phyloP scores from a whole-genome alignment of 2,888 invertebrate genomes.

The Ptilodon capucinus region DNA sequence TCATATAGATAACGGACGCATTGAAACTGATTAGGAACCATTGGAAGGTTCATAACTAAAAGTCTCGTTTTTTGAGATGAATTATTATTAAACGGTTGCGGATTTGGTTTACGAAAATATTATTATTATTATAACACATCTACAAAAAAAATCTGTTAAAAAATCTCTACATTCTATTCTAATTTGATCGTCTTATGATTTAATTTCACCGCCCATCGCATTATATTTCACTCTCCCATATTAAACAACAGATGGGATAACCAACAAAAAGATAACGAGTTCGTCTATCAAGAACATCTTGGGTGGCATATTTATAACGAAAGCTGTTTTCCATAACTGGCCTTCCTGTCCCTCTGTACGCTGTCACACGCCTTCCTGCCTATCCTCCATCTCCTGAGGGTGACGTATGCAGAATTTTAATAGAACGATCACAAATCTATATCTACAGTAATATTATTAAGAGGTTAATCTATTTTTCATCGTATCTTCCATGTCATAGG shows the following conservation, averaged over 20 bases:
- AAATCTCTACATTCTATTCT: not conserved
- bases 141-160: not conserved
- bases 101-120: no score
- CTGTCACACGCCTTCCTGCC: slow-evolving; percentile 21
- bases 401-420: slow-evolving; percentile 73
- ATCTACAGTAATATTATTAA: slow-evolving; percentile 39
- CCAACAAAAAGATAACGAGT: slow-evolving; percentile 31
- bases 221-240: slow-evolving; percentile 13
- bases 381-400: slow-evolving; percentile 31
- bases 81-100: no score
- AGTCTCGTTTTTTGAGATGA: no score
- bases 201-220: slow-evolving; percentile 25
- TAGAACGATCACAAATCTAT: slow-evolving; percentile 44
- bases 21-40: no score
- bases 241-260: slow-evolving; percentile 19
- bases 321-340: slow-evolving; percentile 66
- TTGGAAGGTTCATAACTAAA: no score
- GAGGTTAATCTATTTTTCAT: not conserved
- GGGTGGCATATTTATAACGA: slow-evolving; percentile 63
- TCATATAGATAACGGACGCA: no score
- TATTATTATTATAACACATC: no score
- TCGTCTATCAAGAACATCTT: slow-evolving; percentile 43
- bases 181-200: slow-evolving; percentile 4
- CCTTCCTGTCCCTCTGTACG: slow-evolving; percentile 52
- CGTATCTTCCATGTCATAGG: no score